Evolutionary conservation across 2,113 vertebrate genomes (phyloP).

Genomic region (Scophthalmus maximus): DNA sequence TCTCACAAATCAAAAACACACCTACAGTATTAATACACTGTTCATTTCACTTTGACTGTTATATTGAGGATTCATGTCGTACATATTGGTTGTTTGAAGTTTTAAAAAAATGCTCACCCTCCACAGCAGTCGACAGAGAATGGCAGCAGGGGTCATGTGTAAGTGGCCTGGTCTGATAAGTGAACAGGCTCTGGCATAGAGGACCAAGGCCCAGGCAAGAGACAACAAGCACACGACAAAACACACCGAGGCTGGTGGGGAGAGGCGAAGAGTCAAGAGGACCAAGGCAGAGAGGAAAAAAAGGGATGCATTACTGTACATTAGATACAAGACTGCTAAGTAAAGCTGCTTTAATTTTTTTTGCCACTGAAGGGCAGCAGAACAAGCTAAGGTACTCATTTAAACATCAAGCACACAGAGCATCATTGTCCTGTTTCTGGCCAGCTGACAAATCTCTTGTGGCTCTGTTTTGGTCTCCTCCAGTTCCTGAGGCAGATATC

Average conservation of each 20-base stretch:
- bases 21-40: background rate
- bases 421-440: too few relatives aligned
- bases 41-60: too few relatives aligned
- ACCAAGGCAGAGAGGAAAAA: background rate
- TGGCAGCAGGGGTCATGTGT: conserved; percentile 73
- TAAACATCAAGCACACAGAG: too few relatives aligned
- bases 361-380: background rate
- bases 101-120: conserved; percentile 80
- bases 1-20: background rate
- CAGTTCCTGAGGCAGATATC: too few relatives aligned
- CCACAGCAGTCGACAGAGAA: conserved; percentile 90
- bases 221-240: conserved; percentile 85
- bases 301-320: background rate
- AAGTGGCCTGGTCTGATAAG: conserved; percentile 83
- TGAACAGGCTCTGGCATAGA: conserved; percentile 78
- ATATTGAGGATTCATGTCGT: background rate
- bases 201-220: conserved; percentile 87
- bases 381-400: too few relatives aligned
- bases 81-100: background rate
- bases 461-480: too few relatives aligned
- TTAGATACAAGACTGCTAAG: background rate
- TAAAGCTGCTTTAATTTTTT: background rate
- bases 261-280: background rate
- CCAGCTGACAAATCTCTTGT: too few relatives aligned
- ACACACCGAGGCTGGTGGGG: conserved; percentile 78